A percentile compares a stretch with the other conserved stretches of the same genome.
These are phyloP conservation scores for Arrhopalites spinosus DNA, from an alignment of 2,888 invertebrate genomes.

Conservation along the genomic window DNA sequence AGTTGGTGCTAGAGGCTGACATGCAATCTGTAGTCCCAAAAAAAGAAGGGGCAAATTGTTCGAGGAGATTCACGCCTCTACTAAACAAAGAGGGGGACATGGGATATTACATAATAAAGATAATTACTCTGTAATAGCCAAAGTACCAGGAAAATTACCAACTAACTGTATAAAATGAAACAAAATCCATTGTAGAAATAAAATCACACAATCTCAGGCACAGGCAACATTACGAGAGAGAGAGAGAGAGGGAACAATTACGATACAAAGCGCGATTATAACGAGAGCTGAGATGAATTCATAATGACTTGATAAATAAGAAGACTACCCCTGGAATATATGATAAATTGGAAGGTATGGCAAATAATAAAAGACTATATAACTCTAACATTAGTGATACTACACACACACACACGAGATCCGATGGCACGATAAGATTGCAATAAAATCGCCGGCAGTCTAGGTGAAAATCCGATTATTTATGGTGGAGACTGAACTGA, in stretches of 20 bases:
- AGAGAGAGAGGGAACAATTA: neutral
- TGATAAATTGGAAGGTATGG: neutral
- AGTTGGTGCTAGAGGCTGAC: too few species aligned
- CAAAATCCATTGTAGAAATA: neutral
- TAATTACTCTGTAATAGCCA: neutral
- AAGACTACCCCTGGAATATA: neutral
- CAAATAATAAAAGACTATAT: neutral
- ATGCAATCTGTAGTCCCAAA: too few species aligned
- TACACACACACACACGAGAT: neutral
- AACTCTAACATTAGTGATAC: neutral
- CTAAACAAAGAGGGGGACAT: too few species aligned
- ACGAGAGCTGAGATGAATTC: neutral
- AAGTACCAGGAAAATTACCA: neutral
- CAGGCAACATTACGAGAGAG: neutral
- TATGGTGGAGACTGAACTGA: neutral
- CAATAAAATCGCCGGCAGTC: slow-evolving; percentile 15
- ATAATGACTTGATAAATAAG: neutral
- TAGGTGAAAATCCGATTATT: slow-evolving; percentile 34
- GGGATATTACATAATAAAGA: too few species aligned
- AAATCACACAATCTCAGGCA: neutral
- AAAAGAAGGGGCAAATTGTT: too few species aligned
- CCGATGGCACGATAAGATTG: slow-evolving; percentile 21
- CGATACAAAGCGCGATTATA: neutral
- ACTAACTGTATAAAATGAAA: neutral
- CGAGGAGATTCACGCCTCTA: too few species aligned